Conservation (phyloP, 2,113 vertebrate species). For the Malaclemys terrapin region DNA sequence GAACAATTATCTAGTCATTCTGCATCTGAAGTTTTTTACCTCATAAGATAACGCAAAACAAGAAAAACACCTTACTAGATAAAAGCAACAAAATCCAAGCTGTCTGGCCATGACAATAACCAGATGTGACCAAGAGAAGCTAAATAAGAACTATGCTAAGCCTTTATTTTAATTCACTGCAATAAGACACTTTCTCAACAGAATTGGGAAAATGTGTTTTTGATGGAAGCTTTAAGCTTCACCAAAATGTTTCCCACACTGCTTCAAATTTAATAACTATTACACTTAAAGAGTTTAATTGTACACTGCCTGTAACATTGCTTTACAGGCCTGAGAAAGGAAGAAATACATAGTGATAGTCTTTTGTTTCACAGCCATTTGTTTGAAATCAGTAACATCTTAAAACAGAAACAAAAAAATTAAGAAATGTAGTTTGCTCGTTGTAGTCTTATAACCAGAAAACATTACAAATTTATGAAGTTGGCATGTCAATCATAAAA, state of each 20-base stretch:
- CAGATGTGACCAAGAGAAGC: neutral
- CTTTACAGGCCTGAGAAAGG: constrained; percentile 27
- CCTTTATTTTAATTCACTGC: neutral
- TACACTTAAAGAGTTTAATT: neutral
- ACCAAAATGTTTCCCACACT: neutral
- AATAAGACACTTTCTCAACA: constrained; percentile 3
- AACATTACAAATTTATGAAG: neutral
- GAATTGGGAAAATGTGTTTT: neutral
- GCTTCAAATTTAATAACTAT: constrained; percentile 5
- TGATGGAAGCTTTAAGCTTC: neutral
- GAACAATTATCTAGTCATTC: neutral
- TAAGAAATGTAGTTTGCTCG: neutral
- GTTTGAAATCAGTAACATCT: neutral
- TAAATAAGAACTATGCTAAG: neutral
- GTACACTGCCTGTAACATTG: neutral
- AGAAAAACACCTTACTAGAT: neutral
- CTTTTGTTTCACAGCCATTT: neutral
- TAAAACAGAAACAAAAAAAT: neutral
- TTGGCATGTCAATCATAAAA: neutral
- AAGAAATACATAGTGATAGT: neutral
- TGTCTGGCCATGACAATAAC: neutral
- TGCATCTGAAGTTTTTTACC: neutral
- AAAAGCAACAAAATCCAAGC: neutral
- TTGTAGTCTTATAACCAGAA: neutral
- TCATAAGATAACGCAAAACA: neutral